Conservation (phyloP, 1,140 invertebrate species). For the Globodera ellingtonae region DNA sequence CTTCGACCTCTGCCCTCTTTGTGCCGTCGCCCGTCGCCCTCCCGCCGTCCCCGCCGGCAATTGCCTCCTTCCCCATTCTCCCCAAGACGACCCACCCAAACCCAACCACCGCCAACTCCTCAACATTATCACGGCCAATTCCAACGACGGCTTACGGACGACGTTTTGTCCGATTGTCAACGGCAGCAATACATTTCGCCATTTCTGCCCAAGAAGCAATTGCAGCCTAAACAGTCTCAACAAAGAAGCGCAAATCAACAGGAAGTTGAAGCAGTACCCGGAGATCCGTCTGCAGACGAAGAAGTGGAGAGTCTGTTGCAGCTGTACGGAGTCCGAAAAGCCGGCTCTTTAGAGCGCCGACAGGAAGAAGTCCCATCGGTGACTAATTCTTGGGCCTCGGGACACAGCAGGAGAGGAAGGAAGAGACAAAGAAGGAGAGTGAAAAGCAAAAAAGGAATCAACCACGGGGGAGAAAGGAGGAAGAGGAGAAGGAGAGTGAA, state of each 20-base stretch:
- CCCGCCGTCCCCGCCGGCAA: background rate
- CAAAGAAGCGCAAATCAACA: background rate
- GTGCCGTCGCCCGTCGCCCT: background rate
- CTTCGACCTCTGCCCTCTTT: background rate
- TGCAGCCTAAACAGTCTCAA: background rate
- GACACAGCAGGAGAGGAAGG: background rate
- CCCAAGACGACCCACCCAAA: background rate
- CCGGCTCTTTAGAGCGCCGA: background rate
- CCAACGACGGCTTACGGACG: too few species aligned
- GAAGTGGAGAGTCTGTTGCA: constrained; percentile 15
- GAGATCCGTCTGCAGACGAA: background rate
- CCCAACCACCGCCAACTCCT: background rate
- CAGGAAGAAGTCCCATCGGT: constrained; percentile 33
- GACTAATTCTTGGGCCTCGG: constrained; percentile 43
- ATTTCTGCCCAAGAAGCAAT: constrained; percentile 21
- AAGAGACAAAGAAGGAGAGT: background rate
- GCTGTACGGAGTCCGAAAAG: constrained; percentile 17
- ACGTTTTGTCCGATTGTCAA: background rate
- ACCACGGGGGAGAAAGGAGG: background rate
- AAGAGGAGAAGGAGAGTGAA: background rate
- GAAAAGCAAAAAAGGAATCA: background rate
- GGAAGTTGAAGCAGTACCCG: background rate
- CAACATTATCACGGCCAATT: background rate
- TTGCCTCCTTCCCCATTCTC: constrained; percentile 9
- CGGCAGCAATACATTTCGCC: constrained; percentile 21